Conservation (phyloP, 2,797 vertebrate species). For the Vespertilio murinus region DNA sequence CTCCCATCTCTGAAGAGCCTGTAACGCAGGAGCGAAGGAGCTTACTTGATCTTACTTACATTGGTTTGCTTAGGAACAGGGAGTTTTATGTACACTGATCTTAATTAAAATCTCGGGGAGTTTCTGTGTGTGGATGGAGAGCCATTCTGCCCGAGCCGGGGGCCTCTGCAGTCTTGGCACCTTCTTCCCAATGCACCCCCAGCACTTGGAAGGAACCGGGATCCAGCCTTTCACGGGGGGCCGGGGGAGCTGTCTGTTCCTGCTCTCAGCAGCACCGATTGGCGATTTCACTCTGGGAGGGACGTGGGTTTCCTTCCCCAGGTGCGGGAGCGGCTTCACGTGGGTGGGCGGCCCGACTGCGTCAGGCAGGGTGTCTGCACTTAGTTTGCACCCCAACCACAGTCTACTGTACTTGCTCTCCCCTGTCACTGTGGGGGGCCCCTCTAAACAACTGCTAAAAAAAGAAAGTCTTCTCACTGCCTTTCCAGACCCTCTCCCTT, state of each 20-base stretch:
- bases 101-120: constrained; percentile 72
- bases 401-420: not conserved
- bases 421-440: not conserved
- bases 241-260: constrained; percentile 92
- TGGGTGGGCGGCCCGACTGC: not conserved
- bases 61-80: constrained; percentile 71
- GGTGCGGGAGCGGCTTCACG: constrained; percentile 83
- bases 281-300: constrained; percentile 92
- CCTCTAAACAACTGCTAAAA: not conserved
- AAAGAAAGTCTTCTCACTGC: not conserved
- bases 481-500: not conserved
- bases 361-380: not conserved
- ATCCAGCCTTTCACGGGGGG: constrained; percentile 92
- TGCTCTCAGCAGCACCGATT: constrained; percentile 94
- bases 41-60: constrained; percentile 38
- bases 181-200: constrained; percentile 90
- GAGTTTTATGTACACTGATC: constrained; percentile 73
- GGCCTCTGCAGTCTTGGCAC: constrained; percentile 88
- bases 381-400: not conserved
- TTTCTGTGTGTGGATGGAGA: constrained; percentile 91
- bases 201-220: constrained; percentile 91
- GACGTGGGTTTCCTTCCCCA: constrained; percentile 93
- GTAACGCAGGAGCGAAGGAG: constrained; percentile 32
- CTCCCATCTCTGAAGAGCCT: constrained; percentile 14
- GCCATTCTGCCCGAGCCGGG: constrained; percentile 90